Evolutionary conservation across 2,888 invertebrate genomes (phyloP), one percentile per base, ranked within the genome.

Genomic region (Hirtodrosophila trivittata): DNA sequence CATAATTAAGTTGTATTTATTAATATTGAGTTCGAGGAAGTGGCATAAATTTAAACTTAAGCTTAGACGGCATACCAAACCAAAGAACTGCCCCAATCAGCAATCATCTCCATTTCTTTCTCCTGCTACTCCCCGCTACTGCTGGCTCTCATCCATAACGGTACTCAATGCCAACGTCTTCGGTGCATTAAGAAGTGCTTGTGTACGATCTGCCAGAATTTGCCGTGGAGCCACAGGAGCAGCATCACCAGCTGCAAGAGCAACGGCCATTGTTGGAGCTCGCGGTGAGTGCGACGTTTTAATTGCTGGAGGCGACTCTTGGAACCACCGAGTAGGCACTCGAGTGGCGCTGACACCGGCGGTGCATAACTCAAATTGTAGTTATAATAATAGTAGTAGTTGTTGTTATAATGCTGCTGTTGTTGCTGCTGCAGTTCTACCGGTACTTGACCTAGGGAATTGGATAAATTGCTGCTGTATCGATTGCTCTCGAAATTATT

Each of bases 251-350:
- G 65, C 67, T 89, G 88, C 75, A 89, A 86, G 42, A 90, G 86
- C 70, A 89, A 76, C 64, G 90, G 90, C 85, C 90, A 88, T 69
- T 90, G 87, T 35, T 87, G 77, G 9, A 89, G 76, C 51, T 89
- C 89, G 71, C 86, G 82, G 32, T 84, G 78, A 8, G 87, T 88
- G 58, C 89, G 83, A 13, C 86, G 82, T 62, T 83, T 88, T 57
- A 89, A 62, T 46, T 87, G 82, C 56, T 82, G 86, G n/a, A 76
- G 50, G 3, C 80, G 74, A 8, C 62, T 60, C 9, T 63, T 67
- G 10, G 71, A 33, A 12, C 67, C 62, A 1, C 60, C 62, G 8
- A 59, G 54, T 7, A 66, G 64, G 33, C 66, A 67, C 8, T 45
- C 54, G 56, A 39, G 45, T 6, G 52, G 14, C 14, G 55, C 62